Base-by-base conservation (phyloP, 2,797 vertebrate species). In the Anabacerthia variegaticeps region DNA sequence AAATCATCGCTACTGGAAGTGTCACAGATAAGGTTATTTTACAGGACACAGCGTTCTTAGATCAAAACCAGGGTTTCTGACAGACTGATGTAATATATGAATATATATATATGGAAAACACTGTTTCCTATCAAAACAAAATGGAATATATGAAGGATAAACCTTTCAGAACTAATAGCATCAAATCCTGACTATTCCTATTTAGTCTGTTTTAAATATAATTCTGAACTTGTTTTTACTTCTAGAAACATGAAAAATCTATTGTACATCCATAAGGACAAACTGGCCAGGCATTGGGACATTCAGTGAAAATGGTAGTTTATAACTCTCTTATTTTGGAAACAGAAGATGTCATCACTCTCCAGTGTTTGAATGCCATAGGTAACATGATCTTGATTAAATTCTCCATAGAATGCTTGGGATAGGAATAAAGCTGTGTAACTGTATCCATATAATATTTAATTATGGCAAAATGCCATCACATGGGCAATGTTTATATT, bases 401-500 rank as follows among this genome's bases (percentile, higher is more conserved):
- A 18, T 66, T n/a, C 36, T 30, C 32, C 56, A 3, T 19, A 58
- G 9, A 20, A 89, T 84, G 12, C 9, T 58, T 52, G 36, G 46
- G n/a, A 30, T 9, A 41, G 24, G 20, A 69, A 37, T 67, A 61
- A 48, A 67, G 12, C 16, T 69, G 11, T 59, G 19, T 20, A 58
- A 72, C 20, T 51, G 5, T 27, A 74, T 43, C 19, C 7, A 2
- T 46, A 41, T 19, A 46, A 32, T 44, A 67, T 44, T 75, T 66
- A 67, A 37, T 39, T 62, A 65, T 24, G 36, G 10, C 23, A 67
- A 81, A 93, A 89, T 41, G 22, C 18, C 41, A 63, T 34, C 37
- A 73, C 0, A 3, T 22, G 28, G 18, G 13, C 58, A 71, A 39
- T 22, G 3, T 17, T 24, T 69, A 0, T 27, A 30, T 85, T 30